A percentile compares a stretch with the other conserved stretches of the same genome.
phyloP scores from a whole-genome alignment of 2,797 vertebrate species.

The Bucorvus abyssinicus region DNA sequence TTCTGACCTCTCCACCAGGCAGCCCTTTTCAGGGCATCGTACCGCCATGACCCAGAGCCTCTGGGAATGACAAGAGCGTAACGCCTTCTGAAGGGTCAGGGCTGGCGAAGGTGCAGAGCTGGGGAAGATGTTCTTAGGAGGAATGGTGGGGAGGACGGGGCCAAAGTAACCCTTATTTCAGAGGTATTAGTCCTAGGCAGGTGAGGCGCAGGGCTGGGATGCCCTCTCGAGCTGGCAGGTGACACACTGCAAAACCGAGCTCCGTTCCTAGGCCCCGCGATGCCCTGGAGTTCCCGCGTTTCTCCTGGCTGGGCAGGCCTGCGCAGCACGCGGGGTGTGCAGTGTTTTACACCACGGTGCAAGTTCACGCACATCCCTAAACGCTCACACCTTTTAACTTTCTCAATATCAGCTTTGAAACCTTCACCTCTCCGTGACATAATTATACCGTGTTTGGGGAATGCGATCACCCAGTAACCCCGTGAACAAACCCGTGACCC shows the following conservation, averaged over 20 bases:
- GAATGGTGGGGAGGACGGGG: fast-evolving
- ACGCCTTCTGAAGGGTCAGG: background rate
- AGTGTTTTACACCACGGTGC: too few relatives aligned
- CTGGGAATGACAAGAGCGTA: fast-evolving
- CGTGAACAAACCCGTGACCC: too few relatives aligned
- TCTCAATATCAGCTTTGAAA: background rate
- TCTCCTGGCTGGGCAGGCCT: too few relatives aligned
- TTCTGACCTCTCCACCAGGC: background rate
- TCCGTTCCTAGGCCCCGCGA: too few relatives aligned
- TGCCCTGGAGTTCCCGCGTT: background rate
- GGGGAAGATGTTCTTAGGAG: fast-evolving
- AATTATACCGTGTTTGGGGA: fast-evolving
- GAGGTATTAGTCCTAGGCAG: background rate
- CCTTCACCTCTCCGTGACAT: background rate
- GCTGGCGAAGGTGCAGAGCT: fast-evolving
- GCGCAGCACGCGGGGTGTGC: background rate
- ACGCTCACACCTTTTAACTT: fast-evolving
- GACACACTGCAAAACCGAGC: fast-evolving
- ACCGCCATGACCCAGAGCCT: fast-evolving
- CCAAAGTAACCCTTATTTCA: background rate
- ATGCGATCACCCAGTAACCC: too few relatives aligned
- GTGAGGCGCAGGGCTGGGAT: fast-evolving
- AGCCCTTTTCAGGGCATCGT: background rate
- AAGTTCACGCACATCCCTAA: fast-evolving
- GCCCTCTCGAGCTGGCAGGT: fast-evolving